A percentile compares a stretch with the other conserved stretches of the same genome.
Evolutionary conservation across 1,140 invertebrate genomes (phyloP).

Genomic region (Macrocentrus cingulum): DNA sequence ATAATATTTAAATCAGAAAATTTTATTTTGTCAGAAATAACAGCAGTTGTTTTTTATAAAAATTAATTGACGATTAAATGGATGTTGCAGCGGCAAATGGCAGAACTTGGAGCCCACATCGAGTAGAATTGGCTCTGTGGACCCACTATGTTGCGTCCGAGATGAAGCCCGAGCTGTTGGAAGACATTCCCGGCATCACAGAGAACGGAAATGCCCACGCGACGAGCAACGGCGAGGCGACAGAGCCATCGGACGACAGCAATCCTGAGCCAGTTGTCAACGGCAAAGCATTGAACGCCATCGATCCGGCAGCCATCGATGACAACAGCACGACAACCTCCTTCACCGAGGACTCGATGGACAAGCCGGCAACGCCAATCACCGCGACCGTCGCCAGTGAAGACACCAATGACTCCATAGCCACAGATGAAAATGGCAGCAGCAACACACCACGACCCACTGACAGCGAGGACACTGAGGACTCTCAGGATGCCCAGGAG

Average conservation of each 20-base stretch:
- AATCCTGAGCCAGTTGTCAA: slow-evolving; percentile 54
- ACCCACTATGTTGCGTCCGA: slow-evolving; percentile 85
- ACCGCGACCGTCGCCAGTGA: slow-evolving; percentile 46
- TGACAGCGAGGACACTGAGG: slow-evolving; percentile 54
- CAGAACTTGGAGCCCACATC: slow-evolving; percentile 77
- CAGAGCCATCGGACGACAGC: slow-evolving; percentile 59
- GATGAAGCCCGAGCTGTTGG: slow-evolving; percentile 78
- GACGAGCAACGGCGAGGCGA: slow-evolving; percentile 53
- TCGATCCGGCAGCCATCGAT: slow-evolving; percentile 52
- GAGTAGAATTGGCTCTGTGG: slow-evolving; percentile 87
- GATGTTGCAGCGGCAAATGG: slow-evolving; percentile 59
- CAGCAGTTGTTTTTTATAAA: too few species aligned
- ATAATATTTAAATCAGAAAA: too few species aligned
- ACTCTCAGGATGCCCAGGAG: slow-evolving; percentile 52
- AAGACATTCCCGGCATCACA: slow-evolving; percentile 68
- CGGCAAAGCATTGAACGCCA: slow-evolving; percentile 41
- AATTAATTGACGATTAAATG: slow-evolving; percentile 12
- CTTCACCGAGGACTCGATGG: slow-evolving; percentile 72
- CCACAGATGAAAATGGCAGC: slow-evolving; percentile 50
- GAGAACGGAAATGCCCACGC: slow-evolving; percentile 62
- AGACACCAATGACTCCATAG: slow-evolving; percentile 52
- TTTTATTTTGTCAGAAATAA: too few species aligned
- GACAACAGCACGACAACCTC: slow-evolving; percentile 67
- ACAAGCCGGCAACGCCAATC: slow-evolving; percentile 60
- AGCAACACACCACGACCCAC: slow-evolving; percentile 53